Evolutionary conservation across 1,140 invertebrate species (phyloP), one percentile per base, ranked within the genome.

Genomic region (Diorhabda carinulata): DNA sequence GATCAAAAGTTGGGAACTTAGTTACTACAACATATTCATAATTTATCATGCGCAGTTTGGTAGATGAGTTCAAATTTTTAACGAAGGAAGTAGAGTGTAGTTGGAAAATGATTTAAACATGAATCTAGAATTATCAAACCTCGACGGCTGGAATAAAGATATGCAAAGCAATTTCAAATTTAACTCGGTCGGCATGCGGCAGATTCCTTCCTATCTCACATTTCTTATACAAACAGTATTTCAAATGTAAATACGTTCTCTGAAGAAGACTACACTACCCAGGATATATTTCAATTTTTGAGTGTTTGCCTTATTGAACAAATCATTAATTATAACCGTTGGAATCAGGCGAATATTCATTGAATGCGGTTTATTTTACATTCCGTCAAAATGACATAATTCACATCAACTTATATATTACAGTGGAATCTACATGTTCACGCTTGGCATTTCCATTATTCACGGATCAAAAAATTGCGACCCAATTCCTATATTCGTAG

Each of bases 221-320:
- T 52, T 52, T 52, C 47, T 52, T 52, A 52, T 52, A 52, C 47
- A 52, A 52, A 52, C 47, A 52, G 47, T 52, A 52, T 52, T 52
- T 52, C 47, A 52, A 52, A 52, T 52, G 47, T 52, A 52, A 52
- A 52, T 52, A 52, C 47, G 47, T 6, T 52, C 47, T 52, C 47
- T 8, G 25, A 25, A n/a, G 47, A 6, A 52, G 6, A 52, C 47
- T 52, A 52, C 47, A 52, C 47, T 25, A 25, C 25, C 25, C 25
- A 25, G 47, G 47, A 52, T 8, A 52, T 52, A 52, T 52, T 52
- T 52, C 47, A 52, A 52, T 52, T 52, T n/a, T 6, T 8, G n/a
- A 52, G 6, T 52, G 47, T 52, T 52, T 52, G 47, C 47, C 6
- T n/a, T 6, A 52, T 52, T 52, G 47, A 52, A 52, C n/a, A 52